phyloP scores from a whole-genome alignment of 2,888 invertebrate genomes.

The Andrena marginata region DNA sequence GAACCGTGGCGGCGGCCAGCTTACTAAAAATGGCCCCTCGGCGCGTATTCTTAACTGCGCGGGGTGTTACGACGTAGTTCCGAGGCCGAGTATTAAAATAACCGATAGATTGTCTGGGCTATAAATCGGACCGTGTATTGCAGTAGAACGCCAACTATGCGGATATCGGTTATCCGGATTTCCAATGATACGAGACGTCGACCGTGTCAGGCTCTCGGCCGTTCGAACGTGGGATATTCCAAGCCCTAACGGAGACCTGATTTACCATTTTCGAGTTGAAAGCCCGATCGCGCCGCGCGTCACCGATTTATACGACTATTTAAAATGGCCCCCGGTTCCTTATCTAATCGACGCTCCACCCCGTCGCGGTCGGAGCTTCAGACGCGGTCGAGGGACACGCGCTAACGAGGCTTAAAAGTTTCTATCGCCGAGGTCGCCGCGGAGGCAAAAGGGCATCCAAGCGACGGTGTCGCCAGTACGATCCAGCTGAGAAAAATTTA shows the following conservation, averaged over 20 bases:
- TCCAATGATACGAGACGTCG: not conserved
- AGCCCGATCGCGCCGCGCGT: too few relatives aligned
- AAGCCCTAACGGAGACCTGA: not conserved
- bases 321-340: too few relatives aligned
- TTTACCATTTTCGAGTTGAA: not conserved
- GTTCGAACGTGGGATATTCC: too few relatives aligned
- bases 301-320: too few relatives aligned
- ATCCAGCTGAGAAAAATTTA: constrained; percentile 51
- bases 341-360: too few relatives aligned
- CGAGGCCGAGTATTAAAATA: constrained; percentile 32
- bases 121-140: not conserved
- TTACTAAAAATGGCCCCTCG: too few relatives aligned
- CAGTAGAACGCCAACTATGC: not conserved
- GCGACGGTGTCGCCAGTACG: not conserved
- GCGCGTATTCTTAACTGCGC: constrained; percentile 43
- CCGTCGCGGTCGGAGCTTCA: too few relatives aligned
- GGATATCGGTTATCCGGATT: constrained; percentile 8
- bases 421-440: constrained; percentile 1
- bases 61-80: constrained; percentile 17
- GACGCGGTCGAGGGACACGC: too few relatives aligned
- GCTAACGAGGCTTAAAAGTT: not conserved
- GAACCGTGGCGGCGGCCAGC: too few relatives aligned
- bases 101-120: constrained; percentile 12
- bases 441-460: constrained; percentile 15
- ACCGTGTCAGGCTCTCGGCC: not conserved